phyloP scores from a whole-genome alignment of 2,113 vertebrate genomes.

The Stomatorhinus ivindoensis region DNA sequence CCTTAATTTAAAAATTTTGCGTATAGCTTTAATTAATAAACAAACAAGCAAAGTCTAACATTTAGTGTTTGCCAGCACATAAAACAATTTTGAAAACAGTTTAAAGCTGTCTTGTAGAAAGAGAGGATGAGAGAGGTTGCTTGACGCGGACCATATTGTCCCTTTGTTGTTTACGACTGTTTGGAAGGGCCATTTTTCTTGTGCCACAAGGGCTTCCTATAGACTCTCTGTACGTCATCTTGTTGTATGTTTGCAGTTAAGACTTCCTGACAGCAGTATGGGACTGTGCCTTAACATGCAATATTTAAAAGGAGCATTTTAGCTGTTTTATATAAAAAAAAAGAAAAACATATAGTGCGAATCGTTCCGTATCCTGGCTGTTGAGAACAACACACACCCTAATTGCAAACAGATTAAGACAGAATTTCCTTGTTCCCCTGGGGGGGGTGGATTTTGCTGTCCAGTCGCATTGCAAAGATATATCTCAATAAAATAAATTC shows the following conservation, averaged over 20 bases:
- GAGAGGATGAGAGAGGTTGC: neutral
- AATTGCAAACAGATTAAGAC: neutral
- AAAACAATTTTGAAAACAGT: neutral
- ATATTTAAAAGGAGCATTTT: neutral
- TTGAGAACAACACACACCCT: neutral
- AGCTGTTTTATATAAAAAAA: neutral
- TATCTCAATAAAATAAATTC: neutral
- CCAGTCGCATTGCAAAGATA: neutral
- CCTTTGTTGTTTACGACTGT: neutral
- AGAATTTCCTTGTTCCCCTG: neutral
- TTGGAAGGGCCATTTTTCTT: neutral
- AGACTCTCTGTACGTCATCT: neutral
- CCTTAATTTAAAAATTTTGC: neutral
- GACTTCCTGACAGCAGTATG: neutral
- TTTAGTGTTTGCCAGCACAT: neutral
- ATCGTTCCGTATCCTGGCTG: neutral
- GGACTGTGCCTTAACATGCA: neutral
- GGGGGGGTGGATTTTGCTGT: neutral
- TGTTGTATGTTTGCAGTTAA: neutral
- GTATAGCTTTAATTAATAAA: neutral
- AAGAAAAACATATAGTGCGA: no score
- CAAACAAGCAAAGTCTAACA: slow-evolving; percentile 15
- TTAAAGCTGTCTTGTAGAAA: neutral
- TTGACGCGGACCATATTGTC: neutral
- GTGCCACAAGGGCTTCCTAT: neutral